These are phyloP conservation scores for Drusus annulatus DNA, from an alignment of 1,140 invertebrate genomes.

Conservation along the genomic window DNA sequence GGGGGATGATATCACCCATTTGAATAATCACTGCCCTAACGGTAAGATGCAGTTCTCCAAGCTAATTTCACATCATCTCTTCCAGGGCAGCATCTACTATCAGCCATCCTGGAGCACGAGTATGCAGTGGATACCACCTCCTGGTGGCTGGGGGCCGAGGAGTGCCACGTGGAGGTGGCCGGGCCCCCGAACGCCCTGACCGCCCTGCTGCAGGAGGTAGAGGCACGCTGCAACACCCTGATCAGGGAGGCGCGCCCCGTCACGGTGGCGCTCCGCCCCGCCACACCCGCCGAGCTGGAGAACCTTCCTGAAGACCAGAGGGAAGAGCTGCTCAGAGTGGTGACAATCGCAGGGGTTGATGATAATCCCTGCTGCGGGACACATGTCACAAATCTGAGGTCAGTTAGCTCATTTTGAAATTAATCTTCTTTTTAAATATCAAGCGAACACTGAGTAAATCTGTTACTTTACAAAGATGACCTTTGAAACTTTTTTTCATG, in stretches of 20 bases:
- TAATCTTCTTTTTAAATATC: too few relatives aligned
- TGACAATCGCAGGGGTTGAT: constrained; percentile 82
- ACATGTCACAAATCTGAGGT: constrained; percentile 82
- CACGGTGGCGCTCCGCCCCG: constrained; percentile 75
- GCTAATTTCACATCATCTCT: constrained; percentile 57
- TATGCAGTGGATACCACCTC: constrained; percentile 80
- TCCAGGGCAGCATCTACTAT: constrained; percentile 84
- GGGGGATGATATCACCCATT: too few relatives aligned
- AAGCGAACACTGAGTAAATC: too few relatives aligned
- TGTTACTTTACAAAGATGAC: too few relatives aligned
- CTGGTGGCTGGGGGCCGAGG: constrained; percentile 84
- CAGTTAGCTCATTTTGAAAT: too few relatives aligned
- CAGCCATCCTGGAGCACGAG: constrained; percentile 82
- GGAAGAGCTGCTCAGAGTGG: constrained; percentile 80
- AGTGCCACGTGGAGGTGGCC: constrained; percentile 77
- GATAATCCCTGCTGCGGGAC: constrained; percentile 91
- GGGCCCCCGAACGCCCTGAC: constrained; percentile 73
- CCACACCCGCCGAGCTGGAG: constrained; percentile 73
- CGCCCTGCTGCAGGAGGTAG: constrained; percentile 71
- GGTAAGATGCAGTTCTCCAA: not conserved
- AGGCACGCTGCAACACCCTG: constrained; percentile 78
- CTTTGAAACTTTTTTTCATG: too few relatives aligned
- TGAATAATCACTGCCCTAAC: too few relatives aligned
- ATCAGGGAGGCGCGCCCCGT: constrained; percentile 77
- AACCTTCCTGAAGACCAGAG: constrained; percentile 83